Conservation (phyloP, 23 tunicate species). For the Trididemnum miniatum region DNA sequence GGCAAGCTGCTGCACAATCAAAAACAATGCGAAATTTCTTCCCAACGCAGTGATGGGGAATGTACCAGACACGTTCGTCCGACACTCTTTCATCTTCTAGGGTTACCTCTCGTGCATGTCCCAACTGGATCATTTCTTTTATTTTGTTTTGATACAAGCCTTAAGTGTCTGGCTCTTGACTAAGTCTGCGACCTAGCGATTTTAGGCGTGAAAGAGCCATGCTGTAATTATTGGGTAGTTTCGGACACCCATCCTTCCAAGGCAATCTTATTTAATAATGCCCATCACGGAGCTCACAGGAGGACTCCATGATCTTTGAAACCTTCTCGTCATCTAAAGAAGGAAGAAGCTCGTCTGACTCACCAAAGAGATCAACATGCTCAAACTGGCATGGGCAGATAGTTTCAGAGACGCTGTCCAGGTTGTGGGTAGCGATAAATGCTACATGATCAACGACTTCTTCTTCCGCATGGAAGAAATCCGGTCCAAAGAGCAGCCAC, state of each 20-base stretch:
- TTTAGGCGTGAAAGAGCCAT: slow-evolving; percentile 6
- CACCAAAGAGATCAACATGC: not conserved
- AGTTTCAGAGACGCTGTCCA: not conserved
- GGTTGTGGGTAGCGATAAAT: not conserved
- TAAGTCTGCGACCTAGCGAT: too few relatives aligned
- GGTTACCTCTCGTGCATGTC: too few relatives aligned
- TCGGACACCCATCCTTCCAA: slow-evolving; percentile 5
- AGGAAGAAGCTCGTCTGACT: slow-evolving; percentile 2
- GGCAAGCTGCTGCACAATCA: too few relatives aligned
- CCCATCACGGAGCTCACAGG: not conserved
- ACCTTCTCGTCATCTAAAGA: slow-evolving; percentile 4
- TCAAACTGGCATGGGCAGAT: slow-evolving; percentile 6
- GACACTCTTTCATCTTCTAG: too few relatives aligned
- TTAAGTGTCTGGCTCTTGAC: too few relatives aligned
- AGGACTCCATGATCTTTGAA: not conserved
- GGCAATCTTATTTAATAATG: slow-evolving; percentile 7
- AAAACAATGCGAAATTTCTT: too few relatives aligned
- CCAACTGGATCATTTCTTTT: too few relatives aligned
- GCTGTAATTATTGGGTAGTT: not conserved
- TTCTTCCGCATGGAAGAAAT: not conserved
- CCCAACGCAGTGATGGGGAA: too few relatives aligned
- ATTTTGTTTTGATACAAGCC: too few relatives aligned
- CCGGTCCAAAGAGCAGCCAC: slow-evolving; percentile 7
- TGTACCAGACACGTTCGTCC: too few relatives aligned
- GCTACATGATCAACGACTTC: not conserved